phyloP scores from a whole-genome alignment of 2,888 invertebrate species.

The Melanchra persicariae region DNA sequence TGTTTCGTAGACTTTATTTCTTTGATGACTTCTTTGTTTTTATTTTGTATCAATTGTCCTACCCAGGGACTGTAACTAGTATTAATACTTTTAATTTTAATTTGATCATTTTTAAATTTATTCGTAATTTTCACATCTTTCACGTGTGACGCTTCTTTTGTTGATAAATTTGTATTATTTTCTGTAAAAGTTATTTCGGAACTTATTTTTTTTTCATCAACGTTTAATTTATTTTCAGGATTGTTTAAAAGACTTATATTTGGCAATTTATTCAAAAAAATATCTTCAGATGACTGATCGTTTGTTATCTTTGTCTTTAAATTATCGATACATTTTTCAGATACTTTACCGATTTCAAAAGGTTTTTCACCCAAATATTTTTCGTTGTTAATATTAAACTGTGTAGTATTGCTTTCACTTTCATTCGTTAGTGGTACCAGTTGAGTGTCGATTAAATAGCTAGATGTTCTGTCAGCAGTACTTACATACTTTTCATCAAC shows the following conservation, averaged over 20 bases:
- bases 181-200: neutral
- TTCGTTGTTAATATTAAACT: neutral
- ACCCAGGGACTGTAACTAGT: neutral
- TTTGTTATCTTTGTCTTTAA: constrained; percentile 21
- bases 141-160: constrained; percentile 9
- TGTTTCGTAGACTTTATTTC: constrained; percentile 8
- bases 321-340: constrained; percentile 26
- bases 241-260: neutral
- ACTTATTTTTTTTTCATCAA: neutral
- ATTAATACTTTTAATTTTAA: neutral
- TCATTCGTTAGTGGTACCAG: constrained; percentile 31
- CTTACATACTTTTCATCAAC: constrained; percentile 17
- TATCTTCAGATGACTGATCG: neutral
- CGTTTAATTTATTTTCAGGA: neutral
- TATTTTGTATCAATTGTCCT: constrained; percentile 20
- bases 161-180: neutral
- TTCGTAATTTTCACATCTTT: constrained; percentile 45
- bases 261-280: neutral
- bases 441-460: constrained; percentile 24
- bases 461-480: constrained; percentile 30
- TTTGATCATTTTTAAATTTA: constrained; percentile 41
- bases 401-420: neutral
- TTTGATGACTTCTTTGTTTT: constrained; percentile 8
- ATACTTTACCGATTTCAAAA: constrained; percentile 27
- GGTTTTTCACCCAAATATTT: neutral